Conservation (phyloP, 2,797 vertebrate genomes). For the Lacerta bilineata region DNA sequence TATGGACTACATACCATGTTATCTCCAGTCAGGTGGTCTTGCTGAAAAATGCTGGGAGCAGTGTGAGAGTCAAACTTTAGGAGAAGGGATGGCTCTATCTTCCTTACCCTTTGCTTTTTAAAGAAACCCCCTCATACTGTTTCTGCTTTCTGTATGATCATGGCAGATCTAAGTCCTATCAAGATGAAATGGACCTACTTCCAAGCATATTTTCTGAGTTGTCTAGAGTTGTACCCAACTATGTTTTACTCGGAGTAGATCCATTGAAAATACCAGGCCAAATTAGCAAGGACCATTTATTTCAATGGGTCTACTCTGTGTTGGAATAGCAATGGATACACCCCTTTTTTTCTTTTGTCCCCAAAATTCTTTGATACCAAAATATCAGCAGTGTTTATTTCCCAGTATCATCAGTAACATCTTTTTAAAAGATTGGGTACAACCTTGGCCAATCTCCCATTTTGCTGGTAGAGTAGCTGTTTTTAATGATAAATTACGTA, state of each 20-base stretch:
- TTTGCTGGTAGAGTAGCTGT: conserved; percentile 39
- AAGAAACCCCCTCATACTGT: too few species aligned
- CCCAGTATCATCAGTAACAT: conserved; percentile 68
- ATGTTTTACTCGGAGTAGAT: too few species aligned
- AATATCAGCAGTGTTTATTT: conserved; percentile 61
- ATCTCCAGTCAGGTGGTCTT: not conserved
- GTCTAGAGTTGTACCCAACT: not conserved
- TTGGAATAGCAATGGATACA: not conserved
- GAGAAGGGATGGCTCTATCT: not conserved
- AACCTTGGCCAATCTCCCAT: conserved; percentile 62
- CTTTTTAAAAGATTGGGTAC: conserved; percentile 66
- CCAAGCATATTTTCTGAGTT: conserved; percentile 28
- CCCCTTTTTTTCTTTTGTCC: conserved; percentile 50
- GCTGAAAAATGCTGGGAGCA: not conserved
- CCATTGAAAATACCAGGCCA: too few species aligned
- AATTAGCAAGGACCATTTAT: too few species aligned
- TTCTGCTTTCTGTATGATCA: too few species aligned
- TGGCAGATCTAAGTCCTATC: too few species aligned
- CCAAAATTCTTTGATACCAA: conserved; percentile 38
- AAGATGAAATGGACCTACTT: too few species aligned
- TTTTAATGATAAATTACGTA: conserved; percentile 72
- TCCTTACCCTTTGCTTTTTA: not conserved
- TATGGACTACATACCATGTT: too few species aligned
- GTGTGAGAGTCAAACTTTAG: too few species aligned
- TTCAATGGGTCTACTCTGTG: not conserved